Evolutionary conservation across 2,113 vertebrate species (phyloP).

Genomic region (Semnopithecus entellus): DNA sequence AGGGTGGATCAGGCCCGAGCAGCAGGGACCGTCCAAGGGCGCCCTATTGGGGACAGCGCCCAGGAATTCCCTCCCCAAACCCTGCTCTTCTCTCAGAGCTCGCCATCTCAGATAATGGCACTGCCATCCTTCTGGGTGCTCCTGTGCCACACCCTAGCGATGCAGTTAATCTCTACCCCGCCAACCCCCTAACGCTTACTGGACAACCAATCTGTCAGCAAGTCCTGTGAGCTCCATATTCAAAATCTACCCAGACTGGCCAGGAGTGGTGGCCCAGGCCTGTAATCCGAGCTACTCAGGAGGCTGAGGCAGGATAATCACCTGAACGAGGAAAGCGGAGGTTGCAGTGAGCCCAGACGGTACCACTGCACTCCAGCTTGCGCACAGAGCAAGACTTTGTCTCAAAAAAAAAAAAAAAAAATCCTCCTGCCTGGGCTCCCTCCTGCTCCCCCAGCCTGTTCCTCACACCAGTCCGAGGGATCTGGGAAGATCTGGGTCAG

Average conservation of each 20-base stretch:
- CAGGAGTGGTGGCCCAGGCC: too few species aligned
- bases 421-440: not conserved
- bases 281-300: too few species aligned
- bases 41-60: fast-evolving
- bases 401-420: too few species aligned
- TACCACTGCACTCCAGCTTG: too few species aligned
- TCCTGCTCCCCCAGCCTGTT: not conserved
- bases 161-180: too few species aligned
- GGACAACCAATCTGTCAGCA: not conserved
- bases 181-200: not conserved
- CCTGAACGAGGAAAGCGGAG: too few species aligned
- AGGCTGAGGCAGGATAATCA: too few species aligned
- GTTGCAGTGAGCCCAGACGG: fast-evolving
- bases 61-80: not conserved
- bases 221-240: not conserved
- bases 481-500: not conserved
- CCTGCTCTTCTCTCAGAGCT: too few species aligned
- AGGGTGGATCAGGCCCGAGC: not conserved
- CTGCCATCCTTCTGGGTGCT: too few species aligned
- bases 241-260: not conserved
- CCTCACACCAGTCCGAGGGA: not conserved
- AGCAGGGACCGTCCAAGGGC: fast-evolving
- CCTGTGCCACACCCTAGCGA: not conserved
- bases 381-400: too few species aligned
- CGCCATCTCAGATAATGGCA: not conserved